Evolutionary conservation across 2,113 vertebrate species (phyloP).

Genomic region (Cynocephalus volans): DNA sequence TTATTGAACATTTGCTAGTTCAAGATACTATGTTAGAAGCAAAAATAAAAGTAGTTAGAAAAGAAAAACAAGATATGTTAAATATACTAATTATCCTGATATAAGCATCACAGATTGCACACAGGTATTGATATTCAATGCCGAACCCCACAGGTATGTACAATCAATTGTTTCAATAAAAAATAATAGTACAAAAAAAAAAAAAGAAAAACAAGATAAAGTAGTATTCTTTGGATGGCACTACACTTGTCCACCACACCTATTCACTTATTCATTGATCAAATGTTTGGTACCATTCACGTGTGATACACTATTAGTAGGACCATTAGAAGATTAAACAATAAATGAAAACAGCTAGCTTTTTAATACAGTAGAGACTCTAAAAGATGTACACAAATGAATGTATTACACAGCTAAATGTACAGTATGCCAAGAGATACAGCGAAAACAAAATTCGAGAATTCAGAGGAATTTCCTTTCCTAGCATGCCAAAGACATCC

Average conservation of each 20-base stretch:
- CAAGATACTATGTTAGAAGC: neutral
- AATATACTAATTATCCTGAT: too few species aligned
- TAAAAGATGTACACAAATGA: neutral
- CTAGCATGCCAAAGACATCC: neutral
- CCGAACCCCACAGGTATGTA: too few species aligned
- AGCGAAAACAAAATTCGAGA: neutral
- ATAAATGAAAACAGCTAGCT: neutral
- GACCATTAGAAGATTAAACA: neutral
- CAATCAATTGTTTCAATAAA: neutral
- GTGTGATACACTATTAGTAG: neutral
- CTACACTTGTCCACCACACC: neutral
- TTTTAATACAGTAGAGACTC: neutral
- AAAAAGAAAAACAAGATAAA: neutral
- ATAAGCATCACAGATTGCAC: too few species aligned
- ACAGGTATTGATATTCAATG: too few species aligned
- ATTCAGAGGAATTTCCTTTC: neutral
- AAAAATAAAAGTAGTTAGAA: slow-evolving; percentile 29
- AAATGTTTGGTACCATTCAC: neutral
- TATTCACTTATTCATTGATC: neutral
- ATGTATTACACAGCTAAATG: neutral
- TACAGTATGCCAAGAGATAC: neutral
- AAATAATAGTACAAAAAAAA: slow-evolving; percentile 16
- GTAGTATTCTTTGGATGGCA: neutral
- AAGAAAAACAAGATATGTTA: neutral
- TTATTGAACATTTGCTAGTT: neutral